Evolutionary conservation across 2,797 vertebrate genomes (phyloP).

Genomic region (Poecilia gillii): DNA sequence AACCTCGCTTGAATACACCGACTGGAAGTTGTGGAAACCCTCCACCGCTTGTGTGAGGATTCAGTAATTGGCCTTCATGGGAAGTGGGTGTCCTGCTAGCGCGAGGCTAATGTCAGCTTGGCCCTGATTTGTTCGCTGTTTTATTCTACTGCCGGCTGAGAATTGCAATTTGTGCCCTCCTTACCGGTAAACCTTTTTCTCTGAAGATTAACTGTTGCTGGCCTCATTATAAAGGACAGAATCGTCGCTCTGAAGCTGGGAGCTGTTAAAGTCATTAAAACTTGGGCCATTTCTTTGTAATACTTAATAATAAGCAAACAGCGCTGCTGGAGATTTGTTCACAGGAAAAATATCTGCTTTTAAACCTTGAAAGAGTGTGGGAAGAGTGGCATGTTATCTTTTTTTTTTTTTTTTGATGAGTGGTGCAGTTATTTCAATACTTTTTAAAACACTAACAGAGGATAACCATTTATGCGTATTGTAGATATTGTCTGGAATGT

Average conservation of each 20-base stretch:
- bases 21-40: constrained; percentile 33
- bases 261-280: constrained; percentile 44
- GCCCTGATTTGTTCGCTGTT: constrained; percentile 62
- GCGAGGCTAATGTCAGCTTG: constrained; percentile 65
- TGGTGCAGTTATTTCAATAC: not conserved
- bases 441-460: not conserved
- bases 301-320: constrained; percentile 31
- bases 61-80: constrained; percentile 71
- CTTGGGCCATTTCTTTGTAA: constrained; percentile 22
- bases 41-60: constrained; percentile 28
- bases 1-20: constrained; percentile 48
- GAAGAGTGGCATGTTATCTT: not conserved
- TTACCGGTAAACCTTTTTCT: constrained; percentile 38
- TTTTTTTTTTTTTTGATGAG: not conserved
- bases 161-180: constrained; percentile 37
- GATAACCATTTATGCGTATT: not conserved
- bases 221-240: constrained; percentile 43
- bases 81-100: constrained; percentile 49
- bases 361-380: not conserved
- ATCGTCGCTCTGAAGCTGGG: constrained; percentile 27
- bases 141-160: constrained; percentile 44
- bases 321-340: not conserved
- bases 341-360: constrained; percentile 10
- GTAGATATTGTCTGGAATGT: not conserved
- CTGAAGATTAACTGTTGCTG: constrained; percentile 46